phyloP scores from a whole-genome alignment of 2,888 invertebrate genomes.

The Ochropleura plecta region DNA sequence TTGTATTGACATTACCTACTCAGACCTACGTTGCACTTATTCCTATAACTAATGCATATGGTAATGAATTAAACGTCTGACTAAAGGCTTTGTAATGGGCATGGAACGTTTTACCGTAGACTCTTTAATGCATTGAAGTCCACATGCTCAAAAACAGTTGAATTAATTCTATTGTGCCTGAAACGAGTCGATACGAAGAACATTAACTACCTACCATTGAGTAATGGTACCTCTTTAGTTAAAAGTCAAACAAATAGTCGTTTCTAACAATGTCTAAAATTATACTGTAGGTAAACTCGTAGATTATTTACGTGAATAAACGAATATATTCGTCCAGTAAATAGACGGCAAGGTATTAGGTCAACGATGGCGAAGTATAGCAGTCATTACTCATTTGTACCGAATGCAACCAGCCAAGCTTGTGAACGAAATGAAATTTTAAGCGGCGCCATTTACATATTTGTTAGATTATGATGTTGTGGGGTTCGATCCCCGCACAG shows the following conservation, averaged over 20 bases:
- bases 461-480: too few relatives aligned
- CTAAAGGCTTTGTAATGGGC: neutral
- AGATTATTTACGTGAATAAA: slow-evolving; percentile 33
- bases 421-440: slow-evolving; percentile 41
- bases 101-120: neutral
- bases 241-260: slow-evolving; percentile 21
- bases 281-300: slow-evolving; percentile 17
- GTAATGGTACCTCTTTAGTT: slow-evolving; percentile 1
- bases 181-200: neutral
- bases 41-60: slow-evolving; percentile 33
- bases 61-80: slow-evolving; percentile 17
- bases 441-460: slow-evolving; percentile 19
- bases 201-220: slow-evolving; percentile 19
- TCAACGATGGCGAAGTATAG: neutral
- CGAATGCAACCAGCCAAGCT: slow-evolving; percentile 34
- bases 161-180: neutral
- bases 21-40: slow-evolving; percentile 19
- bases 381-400: slow-evolving; percentile 22
- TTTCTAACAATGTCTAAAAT: slow-evolving; percentile 16
- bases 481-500: too few relatives aligned
- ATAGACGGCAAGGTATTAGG: slow-evolving; percentile 15
- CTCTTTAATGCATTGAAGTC: neutral
- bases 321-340: slow-evolving; percentile 23
- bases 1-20: slow-evolving; percentile 10
- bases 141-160: neutral